A percentile compares a stretch with the other conserved stretches of the same genome.
Conservation (phyloP, 2,888 invertebrate genomes). For the Lochmaea crataegi region DNA sequence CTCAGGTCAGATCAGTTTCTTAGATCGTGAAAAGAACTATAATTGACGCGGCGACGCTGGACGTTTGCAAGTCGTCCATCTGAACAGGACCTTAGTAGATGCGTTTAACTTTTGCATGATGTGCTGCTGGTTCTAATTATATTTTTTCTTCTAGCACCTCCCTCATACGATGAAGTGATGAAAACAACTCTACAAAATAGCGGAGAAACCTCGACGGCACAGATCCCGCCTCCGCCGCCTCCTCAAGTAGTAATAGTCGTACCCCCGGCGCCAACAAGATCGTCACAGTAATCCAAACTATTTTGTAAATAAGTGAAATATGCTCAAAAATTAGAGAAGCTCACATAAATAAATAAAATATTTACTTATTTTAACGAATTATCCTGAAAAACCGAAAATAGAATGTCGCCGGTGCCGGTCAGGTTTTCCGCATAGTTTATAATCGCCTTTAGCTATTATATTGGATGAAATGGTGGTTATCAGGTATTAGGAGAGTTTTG, state of each 20-base stretch:
- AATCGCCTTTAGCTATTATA: not conserved
- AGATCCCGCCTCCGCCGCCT: not conserved
- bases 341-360: not conserved
- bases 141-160: constrained; percentile 49
- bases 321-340: constrained; percentile 17
- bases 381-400: not conserved
- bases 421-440: not conserved
- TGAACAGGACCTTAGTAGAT: no score
- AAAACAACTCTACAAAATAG: constrained; percentile 44
- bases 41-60: no score
- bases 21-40: no score
- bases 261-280: constrained; percentile 6
- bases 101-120: not conserved
- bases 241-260: constrained; percentile 9
- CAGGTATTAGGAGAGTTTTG: no score
- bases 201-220: constrained; percentile 37
- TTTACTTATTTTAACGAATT: constrained; percentile 2
- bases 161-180: constrained; percentile 55
- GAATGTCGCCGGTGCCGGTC: not conserved
- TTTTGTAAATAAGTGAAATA: constrained; percentile 4
- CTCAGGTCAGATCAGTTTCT: no score
- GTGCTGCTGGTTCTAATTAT: not conserved
- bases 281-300: constrained; percentile 7
- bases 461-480: no score
- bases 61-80: no score